These are phyloP conservation scores for Rhinophrynus dorsalis DNA, from an alignment of 2,797 vertebrate genomes.

Conservation along the genomic window DNA sequence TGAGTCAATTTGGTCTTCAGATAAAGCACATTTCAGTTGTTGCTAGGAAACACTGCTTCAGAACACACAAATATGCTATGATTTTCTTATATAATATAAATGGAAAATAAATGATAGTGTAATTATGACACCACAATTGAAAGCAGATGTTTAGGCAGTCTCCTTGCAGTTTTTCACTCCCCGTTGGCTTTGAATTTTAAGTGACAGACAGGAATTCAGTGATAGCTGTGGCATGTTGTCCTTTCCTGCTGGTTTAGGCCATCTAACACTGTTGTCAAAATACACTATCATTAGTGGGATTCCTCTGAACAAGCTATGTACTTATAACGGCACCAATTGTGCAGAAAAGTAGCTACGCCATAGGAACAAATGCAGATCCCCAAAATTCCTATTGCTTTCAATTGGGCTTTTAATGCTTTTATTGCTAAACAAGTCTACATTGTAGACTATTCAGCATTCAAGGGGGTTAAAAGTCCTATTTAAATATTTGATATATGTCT, in stretches of 20 bases:
- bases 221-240: slow-evolving; percentile 7
- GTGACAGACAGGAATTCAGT: not conserved
- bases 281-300: not conserved
- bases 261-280: not conserved
- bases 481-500: no score
- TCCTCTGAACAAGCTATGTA: not conserved
- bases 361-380: no score
- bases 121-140: slow-evolving; percentile 14
- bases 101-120: slow-evolving; percentile 21
- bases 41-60: slow-evolving; percentile 39
- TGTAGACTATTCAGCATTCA: no score
- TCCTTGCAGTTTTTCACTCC: slow-evolving; percentile 1
- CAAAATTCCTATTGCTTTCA: no score
- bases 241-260: not conserved
- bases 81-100: slow-evolving; percentile 31
- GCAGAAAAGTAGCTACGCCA: no score
- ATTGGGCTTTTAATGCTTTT: no score
- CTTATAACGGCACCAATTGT: no score
- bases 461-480: no score
- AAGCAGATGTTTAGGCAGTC: slow-evolving; percentile 33
- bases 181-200: not conserved
- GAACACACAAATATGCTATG: slow-evolving; percentile 15
- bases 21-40: slow-evolving; percentile 3
- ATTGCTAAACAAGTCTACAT: no score
- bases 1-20: slow-evolving; percentile 14